Percentiles rank a stretch among this genome's conserved stretches.
phyloP scores from a whole-genome alignment of 2,888 invertebrate genomes.

The Eristalinus sepulchralis region DNA sequence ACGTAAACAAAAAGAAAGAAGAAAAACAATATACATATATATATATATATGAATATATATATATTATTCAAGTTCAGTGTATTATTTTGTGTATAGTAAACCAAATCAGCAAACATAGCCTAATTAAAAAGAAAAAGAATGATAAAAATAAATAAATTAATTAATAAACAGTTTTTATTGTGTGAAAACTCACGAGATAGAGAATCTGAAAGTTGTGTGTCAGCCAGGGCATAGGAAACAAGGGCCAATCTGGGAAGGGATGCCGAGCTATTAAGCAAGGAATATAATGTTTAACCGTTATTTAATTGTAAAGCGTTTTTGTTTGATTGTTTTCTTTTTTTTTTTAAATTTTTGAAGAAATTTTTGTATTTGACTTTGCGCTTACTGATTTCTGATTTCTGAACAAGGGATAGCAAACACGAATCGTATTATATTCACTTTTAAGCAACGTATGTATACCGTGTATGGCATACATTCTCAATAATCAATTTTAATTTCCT shows the following conservation, averaged over 20 bases:
- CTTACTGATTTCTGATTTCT: constrained; percentile 56
- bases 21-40: constrained; percentile 1
- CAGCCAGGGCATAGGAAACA: neutral
- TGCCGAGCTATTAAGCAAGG: constrained; percentile 22
- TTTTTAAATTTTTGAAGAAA: constrained; percentile 26
- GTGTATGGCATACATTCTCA: constrained; percentile 8
- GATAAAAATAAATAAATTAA: constrained; percentile 40
- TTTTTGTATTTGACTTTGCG: constrained; percentile 49
- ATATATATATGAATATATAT: neutral
- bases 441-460: constrained; percentile 45
- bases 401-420: constrained; percentile 79
- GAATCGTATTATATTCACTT: constrained; percentile 76
- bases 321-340: constrained; percentile 67
- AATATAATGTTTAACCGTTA: constrained; percentile 39
- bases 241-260: constrained; percentile 1
- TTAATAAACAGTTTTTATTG: constrained; percentile 37
- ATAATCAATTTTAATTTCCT: constrained; percentile 52
- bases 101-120: constrained; percentile 67
- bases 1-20: constrained; percentile 19
- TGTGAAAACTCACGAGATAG: constrained; percentile 28
- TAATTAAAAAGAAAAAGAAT: constrained; percentile 47
- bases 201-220: constrained; percentile 10
- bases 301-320: constrained; percentile 49
- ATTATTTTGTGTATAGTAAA: constrained; percentile 71
- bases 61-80: constrained; percentile 70